Evolutionary conservation across 2,888 invertebrate species (phyloP).

Genomic region (Metalampra italica): DNA sequence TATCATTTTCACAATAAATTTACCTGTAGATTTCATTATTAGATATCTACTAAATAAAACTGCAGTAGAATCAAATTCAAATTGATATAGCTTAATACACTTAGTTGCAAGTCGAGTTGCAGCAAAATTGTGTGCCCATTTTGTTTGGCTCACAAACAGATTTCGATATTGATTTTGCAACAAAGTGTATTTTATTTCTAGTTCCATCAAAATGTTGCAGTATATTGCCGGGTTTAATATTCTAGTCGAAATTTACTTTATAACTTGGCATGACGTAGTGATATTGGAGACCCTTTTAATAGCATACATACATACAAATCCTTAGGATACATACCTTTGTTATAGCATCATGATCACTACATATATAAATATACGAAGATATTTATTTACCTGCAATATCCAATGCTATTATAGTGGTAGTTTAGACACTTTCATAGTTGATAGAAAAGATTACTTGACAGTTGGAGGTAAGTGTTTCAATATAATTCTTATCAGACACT

Average conservation of each 20-base stretch:
- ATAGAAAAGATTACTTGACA: too few relatives aligned
- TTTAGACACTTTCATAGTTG: too few relatives aligned
- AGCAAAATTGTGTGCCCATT: neutral
- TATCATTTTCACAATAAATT: neutral
- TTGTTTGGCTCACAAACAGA: neutral
- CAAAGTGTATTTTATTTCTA: slow-evolving; percentile 25
- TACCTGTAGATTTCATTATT: slow-evolving; percentile 8
- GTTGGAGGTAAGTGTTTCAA: neutral
- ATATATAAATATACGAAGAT: too few relatives aligned
- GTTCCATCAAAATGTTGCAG: slow-evolving; percentile 16
- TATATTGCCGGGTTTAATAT: neutral
- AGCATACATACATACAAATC: neutral
- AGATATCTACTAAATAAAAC: neutral
- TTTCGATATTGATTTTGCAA: slow-evolving; percentile 21
- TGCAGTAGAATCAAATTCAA: neutral
- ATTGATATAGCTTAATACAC: slow-evolving; percentile 36
- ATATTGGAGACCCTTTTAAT: slow-evolving; percentile 3
- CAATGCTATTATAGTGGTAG: neutral
- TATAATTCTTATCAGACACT: neutral
- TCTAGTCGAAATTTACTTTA: slow-evolving; percentile 1
- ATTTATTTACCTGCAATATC: neutral
- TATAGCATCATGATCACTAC: too few relatives aligned
- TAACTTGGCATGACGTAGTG: slow-evolving; percentile 18
- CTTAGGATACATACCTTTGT: too few relatives aligned
- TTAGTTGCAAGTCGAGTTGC: slow-evolving; percentile 43